Evolutionary conservation across 2,888 invertebrate species (phyloP), one percentile per base, ranked within the genome.

Genomic region (Chironomus riparius): DNA sequence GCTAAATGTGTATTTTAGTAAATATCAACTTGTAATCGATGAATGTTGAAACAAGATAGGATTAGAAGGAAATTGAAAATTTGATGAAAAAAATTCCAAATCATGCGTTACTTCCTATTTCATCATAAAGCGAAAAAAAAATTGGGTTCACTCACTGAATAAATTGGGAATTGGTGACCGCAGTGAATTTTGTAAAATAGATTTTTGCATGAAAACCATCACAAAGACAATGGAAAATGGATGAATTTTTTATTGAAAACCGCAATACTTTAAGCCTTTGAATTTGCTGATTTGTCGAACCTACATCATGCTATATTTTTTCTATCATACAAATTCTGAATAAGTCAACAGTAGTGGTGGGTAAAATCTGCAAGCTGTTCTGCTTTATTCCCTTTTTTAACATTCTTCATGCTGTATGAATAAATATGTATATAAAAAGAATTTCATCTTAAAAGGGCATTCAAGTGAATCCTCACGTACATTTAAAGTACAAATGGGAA

Each of bases 381-480:
- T 38, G 7, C 38, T 38, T 7, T 38, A 38, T 38, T 38, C 38
- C 38, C 38, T 38, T 10, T 38, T 38, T 38, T 38, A 38, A 38
- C 38, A 38, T 38, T 38, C 38, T 38, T 38, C 38, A 38, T 38
- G 38, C 38, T 38, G 38, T 38, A 38, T 38, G 38, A 38, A 38
- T n/a, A 56, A 56, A 56, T 56, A n/a, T 56, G 56, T 56, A 15
- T 56, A n/a, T 18, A 18, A 56, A 50, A 56, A n/a, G 56, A 56
- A 56, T 65, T 65, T 21, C 56, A 7, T 56, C 56, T 18, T 18
- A 56, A 56, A 65, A 65, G 24, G 65, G 65, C 65, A 65, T 65
- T 65, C 65, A 65, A 24, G 65, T 65, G 65, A 65, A 65, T 65
- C 65, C 65, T 65, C 65, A 65, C 65, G 65, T 65, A 65, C 65